Percentiles rank a stretch among this genome's conserved stretches.
These are phyloP conservation scores for Seira sanloemensis DNA, from an alignment of 2,888 invertebrate genomes.

Conservation along the genomic window DNA sequence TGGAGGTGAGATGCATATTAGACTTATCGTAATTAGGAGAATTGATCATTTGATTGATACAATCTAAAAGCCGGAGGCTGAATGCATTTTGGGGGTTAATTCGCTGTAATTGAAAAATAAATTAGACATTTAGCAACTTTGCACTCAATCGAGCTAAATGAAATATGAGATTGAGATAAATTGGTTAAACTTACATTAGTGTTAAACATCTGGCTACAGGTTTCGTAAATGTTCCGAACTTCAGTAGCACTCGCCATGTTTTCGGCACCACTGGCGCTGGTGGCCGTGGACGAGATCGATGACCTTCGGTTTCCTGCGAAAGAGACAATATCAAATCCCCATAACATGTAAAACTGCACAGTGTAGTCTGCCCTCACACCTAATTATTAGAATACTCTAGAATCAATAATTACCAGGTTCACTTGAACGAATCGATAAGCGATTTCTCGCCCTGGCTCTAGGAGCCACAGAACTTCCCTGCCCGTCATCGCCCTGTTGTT, in stretches of 20 bases:
- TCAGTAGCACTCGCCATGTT: conserved; percentile 17
- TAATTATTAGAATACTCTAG: no score
- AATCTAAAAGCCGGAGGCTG: conserved; percentile 67
- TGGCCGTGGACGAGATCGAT: not conserved
- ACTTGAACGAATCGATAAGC: conserved; percentile 38
- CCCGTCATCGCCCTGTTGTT: no score
- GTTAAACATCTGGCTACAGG: conserved; percentile 66
- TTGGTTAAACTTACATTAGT: conserved; percentile 61
- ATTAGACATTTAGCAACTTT: conserved; percentile 13
- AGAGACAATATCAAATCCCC: no score
- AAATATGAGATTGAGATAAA: no score
- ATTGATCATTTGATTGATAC: conserved; percentile 68
- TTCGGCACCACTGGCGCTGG: not conserved
- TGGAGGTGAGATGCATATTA: conserved; percentile 67
- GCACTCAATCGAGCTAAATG: no score
- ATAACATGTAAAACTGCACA: no score
- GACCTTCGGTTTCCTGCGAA: conserved; percentile 7
- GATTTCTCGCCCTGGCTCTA: conserved; percentile 40
- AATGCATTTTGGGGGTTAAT: conserved; percentile 71
- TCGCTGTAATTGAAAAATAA: conserved; percentile 60
- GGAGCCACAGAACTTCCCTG: no score
- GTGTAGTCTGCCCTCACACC: not conserved
- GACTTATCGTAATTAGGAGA: conserved; percentile 66
- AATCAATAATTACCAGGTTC: no score
- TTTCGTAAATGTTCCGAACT: conserved; percentile 66